Conservation (phyloP, 2,888 invertebrate species). For the Gryllus longicercus region DNA sequence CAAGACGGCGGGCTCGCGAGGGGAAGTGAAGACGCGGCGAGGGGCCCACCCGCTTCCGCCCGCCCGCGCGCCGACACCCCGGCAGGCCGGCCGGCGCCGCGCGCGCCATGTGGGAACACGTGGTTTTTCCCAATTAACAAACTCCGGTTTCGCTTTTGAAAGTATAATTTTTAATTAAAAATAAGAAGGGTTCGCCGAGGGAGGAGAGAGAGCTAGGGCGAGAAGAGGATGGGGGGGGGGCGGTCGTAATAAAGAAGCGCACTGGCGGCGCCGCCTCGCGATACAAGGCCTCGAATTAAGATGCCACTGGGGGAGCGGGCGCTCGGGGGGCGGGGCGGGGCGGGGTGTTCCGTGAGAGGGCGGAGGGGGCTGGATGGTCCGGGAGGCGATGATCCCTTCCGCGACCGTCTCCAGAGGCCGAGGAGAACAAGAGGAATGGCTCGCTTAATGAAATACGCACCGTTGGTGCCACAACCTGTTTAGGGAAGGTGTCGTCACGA, state of each 20-base stretch:
- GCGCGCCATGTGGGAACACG: conserved; percentile 27
- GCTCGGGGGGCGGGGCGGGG: neutral
- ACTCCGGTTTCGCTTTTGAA: conserved; percentile 30
- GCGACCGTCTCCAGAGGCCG: neutral
- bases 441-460: too few species aligned
- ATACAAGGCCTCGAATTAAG: neutral
- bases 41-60: too few species aligned
- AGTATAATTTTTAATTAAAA: conserved; percentile 35
- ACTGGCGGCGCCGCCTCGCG: neutral
- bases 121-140: conserved; percentile 33
- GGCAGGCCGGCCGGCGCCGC: too few species aligned
- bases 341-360: neutral
- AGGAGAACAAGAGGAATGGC: neutral
- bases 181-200: conserved; percentile 21
- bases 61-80: too few species aligned
- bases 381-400: neutral
- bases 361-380: neutral
- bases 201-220: neutral
- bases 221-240: neutral
- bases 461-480: too few species aligned
- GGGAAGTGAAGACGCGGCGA: neutral
- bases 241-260: neutral
- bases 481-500: too few species aligned
- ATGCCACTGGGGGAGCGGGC: neutral
- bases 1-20: neutral